Percentiles rank a stretch among this genome's conserved stretches.
phyloP scores from a whole-genome alignment of 2,113 vertebrate genomes.

The Poeciliopsis retropinna region DNA sequence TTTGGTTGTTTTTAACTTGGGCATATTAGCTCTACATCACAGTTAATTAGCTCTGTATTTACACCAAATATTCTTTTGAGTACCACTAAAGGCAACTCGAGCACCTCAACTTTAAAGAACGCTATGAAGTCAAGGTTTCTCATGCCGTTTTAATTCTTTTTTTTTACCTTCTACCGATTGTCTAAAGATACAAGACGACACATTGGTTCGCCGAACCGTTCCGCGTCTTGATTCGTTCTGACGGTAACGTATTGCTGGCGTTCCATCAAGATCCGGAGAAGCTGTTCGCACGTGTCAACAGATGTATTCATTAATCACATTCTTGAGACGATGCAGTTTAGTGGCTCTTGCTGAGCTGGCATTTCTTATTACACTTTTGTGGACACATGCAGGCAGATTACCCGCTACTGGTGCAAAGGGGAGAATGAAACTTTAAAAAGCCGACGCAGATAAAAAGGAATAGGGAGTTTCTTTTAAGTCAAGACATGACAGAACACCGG shows the following conservation, averaged over 20 bases:
- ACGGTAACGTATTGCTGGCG: not conserved
- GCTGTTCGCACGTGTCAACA: not conserved
- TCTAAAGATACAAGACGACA: not conserved
- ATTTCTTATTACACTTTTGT: not conserved
- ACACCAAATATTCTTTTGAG: not conserved
- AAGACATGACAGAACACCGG: conserved; percentile 19
- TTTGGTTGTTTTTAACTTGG: not conserved
- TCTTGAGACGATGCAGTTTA: not conserved
- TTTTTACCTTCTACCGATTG: too few relatives aligned
- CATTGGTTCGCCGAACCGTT: not conserved
- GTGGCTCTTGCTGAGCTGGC: not conserved
- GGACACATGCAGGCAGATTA: not conserved
- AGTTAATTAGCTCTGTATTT: not conserved
- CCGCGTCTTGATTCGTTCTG: not conserved
- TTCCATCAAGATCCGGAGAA: not conserved
- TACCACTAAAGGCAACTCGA: not conserved
- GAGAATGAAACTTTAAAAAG: not conserved
- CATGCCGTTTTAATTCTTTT: too few relatives aligned
- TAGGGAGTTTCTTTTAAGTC: not conserved
- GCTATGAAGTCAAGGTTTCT: not conserved
- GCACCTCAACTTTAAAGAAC: not conserved
- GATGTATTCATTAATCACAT: not conserved
- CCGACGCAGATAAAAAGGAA: conserved; percentile 2
- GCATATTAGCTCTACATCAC: not conserved
- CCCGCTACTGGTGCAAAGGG: not conserved